Conservation (phyloP, 1,140 invertebrate species). For the Colletes latitarsis region DNA sequence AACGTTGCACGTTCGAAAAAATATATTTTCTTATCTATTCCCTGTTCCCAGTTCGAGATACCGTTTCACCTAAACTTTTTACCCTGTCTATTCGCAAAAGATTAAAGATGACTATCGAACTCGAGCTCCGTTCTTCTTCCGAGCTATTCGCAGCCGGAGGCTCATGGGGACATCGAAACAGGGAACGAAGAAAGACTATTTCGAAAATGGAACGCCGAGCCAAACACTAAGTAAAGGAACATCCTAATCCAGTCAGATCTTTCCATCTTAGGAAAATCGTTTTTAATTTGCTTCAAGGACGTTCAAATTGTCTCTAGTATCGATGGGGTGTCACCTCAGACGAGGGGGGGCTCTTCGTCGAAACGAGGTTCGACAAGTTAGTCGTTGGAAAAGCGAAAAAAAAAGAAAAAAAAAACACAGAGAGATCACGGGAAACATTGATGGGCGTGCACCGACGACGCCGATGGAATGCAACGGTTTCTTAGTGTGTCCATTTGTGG, state of each 20-base stretch:
- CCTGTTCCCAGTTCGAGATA: too few species aligned
- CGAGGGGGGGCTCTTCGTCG: too few species aligned
- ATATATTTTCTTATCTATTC: not conserved
- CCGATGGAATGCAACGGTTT: slow-evolving; percentile 72
- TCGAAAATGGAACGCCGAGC: slow-evolving; percentile 34
- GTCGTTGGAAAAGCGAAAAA: slow-evolving; percentile 25
- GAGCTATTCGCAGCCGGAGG: too few species aligned
- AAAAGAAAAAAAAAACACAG: slow-evolving; percentile 40
- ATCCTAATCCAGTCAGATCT: not conserved
- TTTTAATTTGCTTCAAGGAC: not conserved
- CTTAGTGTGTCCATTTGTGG: slow-evolving; percentile 65
- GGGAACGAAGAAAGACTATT: not conserved
- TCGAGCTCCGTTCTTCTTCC: not conserved
- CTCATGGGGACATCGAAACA: not conserved
- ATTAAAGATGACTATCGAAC: too few species aligned
- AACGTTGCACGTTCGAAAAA: slow-evolving; percentile 1
- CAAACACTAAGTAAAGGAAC: slow-evolving; percentile 6
- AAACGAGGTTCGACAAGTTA: not conserved
- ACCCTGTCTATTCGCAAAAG: too few species aligned
- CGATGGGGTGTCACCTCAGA: not conserved
- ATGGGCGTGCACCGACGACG: slow-evolving; percentile 59
- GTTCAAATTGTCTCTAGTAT: slow-evolving; percentile 5
- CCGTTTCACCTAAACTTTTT: not conserved
- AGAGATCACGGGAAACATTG: slow-evolving; percentile 55
- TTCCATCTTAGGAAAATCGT: not conserved